Conservation (phyloP, 2,113 vertebrate genomes). For the Ifrita kowaldi region DNA sequence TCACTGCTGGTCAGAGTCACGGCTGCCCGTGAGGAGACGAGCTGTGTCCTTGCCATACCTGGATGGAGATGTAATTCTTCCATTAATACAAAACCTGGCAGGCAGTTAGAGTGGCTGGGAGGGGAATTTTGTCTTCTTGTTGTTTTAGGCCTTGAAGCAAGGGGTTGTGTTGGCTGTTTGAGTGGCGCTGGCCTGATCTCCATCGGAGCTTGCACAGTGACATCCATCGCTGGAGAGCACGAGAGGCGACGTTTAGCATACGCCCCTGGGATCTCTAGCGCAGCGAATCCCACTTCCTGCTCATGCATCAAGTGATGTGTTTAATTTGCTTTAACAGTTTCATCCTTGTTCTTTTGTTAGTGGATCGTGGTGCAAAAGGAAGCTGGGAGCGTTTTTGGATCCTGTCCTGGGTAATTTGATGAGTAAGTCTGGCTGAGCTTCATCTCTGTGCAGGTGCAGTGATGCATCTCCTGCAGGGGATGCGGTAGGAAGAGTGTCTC, state of each 20-base stretch:
- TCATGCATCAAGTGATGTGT: neutral
- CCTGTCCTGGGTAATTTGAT: neutral
- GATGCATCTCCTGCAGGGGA: neutral
- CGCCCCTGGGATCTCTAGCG: neutral
- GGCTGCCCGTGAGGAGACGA: accelerated
- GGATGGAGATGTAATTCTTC: neutral
- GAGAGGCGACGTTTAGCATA: accelerated
- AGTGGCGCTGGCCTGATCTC: neutral
- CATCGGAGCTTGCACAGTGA: neutral
- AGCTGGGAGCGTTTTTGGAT: neutral
- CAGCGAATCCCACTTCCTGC: neutral
- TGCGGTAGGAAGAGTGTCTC: neutral
- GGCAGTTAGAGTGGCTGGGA: neutral
- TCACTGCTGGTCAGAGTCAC: accelerated
- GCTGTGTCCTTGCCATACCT: neutral
- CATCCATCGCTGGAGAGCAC: neutral
- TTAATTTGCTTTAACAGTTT: conserved; percentile 34
- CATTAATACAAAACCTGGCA: neutral
- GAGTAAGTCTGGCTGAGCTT: neutral
- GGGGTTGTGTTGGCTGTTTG: neutral
- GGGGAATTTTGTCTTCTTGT: neutral
- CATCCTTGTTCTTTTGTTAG: neutral
- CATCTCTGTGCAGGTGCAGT: neutral
- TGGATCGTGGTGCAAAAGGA: neutral
- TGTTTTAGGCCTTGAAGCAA: neutral